These are phyloP conservation scores for Neomonachus schauinslandi DNA, from an alignment of 2,113 vertebrate genomes.

Conservation along the genomic window DNA sequence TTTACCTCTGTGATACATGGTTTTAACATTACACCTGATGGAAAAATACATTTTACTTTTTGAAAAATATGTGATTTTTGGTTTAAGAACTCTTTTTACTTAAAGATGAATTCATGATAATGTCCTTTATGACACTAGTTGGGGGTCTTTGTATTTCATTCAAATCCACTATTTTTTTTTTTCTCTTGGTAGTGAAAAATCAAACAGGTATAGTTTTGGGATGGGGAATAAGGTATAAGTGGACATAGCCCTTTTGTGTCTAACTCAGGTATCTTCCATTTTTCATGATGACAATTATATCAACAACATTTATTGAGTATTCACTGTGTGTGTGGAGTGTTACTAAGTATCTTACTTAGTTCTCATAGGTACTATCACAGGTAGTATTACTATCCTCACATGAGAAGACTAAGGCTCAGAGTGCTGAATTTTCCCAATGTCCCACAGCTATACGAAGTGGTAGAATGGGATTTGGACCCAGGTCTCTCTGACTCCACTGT, in stretches of 20 bases:
- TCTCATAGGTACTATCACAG: not conserved
- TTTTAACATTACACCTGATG: not conserved
- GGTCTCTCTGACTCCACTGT: not conserved
- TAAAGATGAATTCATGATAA: constrained; percentile 30
- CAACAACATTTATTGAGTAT: not conserved
- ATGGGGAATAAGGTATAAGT: not conserved
- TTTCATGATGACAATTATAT: not conserved
- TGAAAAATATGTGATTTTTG: not conserved
- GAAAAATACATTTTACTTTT: not conserved
- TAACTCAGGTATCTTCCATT: not conserved
- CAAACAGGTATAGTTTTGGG: not conserved
- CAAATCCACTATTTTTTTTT: not conserved
- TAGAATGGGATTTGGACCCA: not conserved
- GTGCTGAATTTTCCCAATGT: not conserved
- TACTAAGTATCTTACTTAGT: not conserved
- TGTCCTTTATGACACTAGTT: not conserved
- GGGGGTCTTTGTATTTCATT: not conserved
- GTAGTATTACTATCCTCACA: not conserved
- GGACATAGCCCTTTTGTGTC: not conserved
- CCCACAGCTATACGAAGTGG: not conserved
- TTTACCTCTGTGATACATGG: not conserved
- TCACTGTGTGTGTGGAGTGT: not conserved
- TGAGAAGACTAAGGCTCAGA: not conserved
- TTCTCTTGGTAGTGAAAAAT: not conserved
- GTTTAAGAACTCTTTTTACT: constrained; percentile 6